Evolutionary conservation across 2,113 vertebrate genomes (phyloP).

Genomic region (Cebidichthys violaceus): DNA sequence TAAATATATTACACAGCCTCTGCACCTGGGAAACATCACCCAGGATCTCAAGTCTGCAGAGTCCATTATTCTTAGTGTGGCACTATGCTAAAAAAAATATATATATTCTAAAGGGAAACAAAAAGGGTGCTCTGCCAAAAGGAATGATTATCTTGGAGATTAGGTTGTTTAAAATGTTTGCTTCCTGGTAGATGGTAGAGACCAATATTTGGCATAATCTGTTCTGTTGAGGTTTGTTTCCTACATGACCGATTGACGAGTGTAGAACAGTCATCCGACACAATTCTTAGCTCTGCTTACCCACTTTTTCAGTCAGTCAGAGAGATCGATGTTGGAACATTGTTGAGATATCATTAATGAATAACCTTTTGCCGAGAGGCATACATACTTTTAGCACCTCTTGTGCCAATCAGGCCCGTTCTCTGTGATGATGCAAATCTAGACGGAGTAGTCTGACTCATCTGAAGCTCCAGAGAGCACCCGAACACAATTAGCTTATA

Average conservation of each 20-base stretch:
- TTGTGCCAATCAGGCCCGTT: constrained; percentile 36
- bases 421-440: constrained; percentile 40
- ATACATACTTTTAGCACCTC: constrained; percentile 29
- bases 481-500: background rate
- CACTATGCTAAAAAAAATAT: background rate
- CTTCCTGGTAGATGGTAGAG: too few relatives aligned
- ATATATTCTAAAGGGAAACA: constrained; percentile 2
- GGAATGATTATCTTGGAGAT: constrained; percentile 50
- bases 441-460: constrained; percentile 44
- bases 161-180: background rate
- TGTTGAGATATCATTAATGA: constrained; percentile 31
- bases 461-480: constrained; percentile 27
- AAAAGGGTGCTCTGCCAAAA: constrained; percentile 37
- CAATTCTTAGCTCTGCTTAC: background rate
- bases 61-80: background rate
- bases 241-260: constrained; percentile 18
- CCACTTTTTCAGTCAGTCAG: constrained; percentile 23
- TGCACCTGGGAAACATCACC: background rate
- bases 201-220: constrained; percentile 18
- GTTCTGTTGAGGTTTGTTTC: constrained; percentile 16
- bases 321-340: constrained; percentile 20
- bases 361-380: constrained; percentile 38
- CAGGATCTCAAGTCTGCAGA: background rate
- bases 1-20: background rate
- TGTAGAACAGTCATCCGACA: background rate